Base-by-base conservation (phyloP, 2,797 vertebrate species). In the Pseudochromis fuscus region DNA sequence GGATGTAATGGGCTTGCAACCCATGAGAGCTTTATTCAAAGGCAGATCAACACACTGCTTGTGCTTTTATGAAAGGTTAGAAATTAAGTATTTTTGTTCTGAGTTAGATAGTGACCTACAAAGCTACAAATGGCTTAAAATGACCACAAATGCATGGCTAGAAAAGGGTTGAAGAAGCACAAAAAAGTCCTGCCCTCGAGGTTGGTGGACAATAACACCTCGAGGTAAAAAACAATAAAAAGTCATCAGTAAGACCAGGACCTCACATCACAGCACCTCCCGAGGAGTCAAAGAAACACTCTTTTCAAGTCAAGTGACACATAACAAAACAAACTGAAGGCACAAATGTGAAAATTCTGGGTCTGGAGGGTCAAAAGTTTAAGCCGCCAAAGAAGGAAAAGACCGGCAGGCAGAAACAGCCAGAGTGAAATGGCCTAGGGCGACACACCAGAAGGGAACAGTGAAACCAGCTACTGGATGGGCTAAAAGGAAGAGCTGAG, bases 351-450 rank as follows among this genome's bases (percentile, higher is more conserved):
- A 51, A 69, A 27, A 48, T 15, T 37, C 21, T 18, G 51, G 31
- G 49, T 71, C 23, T 50, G 24, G 16, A 48, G 35, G 78, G 72
- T 82, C 48, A 71, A 79, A 52, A 52, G 76, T 73, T 77, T 59
- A 77, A 77, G 61, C 24, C 67, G 65, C 24, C 33, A 52, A 59
- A 49, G 55, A 75, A 59, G 27, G 49, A 76, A 75, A 72, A 79
- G 71, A 72, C 61, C 80, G 75, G 72, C 5, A 8, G 67, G 66
- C 38, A 79, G 69, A 78, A 76, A 68, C 37, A 45, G 57, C 48
- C 44, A 42, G 46, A 68, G 38, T 51, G 13, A 83, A 81, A 82
- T 57, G 55, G 75, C 88, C 84, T 46, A 0, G 16, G 81, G 90
- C 86, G 37, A 65, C 79, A 74, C 75, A 77, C 76, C n/a, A 49